Evolutionary conservation across 1,140 invertebrate species (phyloP).

Genomic region (Drosophila grimshawi): DNA sequence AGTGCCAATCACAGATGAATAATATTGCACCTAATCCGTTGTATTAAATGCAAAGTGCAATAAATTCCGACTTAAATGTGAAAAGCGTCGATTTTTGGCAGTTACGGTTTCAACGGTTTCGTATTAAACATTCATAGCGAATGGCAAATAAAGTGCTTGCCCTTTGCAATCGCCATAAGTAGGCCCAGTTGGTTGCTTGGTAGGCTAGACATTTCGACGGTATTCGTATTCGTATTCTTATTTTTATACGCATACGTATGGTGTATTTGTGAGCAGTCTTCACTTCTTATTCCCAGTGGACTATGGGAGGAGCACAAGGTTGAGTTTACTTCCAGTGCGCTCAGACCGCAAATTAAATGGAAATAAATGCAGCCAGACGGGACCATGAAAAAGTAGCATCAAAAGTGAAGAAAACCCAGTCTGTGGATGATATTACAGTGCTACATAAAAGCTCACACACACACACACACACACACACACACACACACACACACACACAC

Average conservation of each 20-base stretch:
- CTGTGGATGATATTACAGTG: constrained; percentile 49
- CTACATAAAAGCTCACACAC: constrained; percentile 35
- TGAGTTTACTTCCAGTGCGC: constrained; percentile 3
- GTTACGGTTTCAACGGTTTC: constrained; percentile 31
- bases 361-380: constrained; percentile 63
- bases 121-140: constrained; percentile 51
- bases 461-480: constrained; percentile 14
- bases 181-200: background rate
- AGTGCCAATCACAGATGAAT: background rate
- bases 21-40: background rate
- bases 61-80: constrained; percentile 34
- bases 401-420: constrained; percentile 19
- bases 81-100: constrained; percentile 21
- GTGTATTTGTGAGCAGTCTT: constrained; percentile 24
- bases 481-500: constrained; percentile 11
- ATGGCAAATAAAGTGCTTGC: constrained; percentile 35
- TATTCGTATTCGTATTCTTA: constrained; percentile 5
- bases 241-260: constrained; percentile 4
- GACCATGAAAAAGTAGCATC: constrained; percentile 7
- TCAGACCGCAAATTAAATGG: constrained; percentile 72
- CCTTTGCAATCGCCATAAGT: background rate
- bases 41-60: background rate
- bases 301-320: constrained; percentile 11
- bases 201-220: background rate
- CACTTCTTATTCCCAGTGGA: constrained; percentile 36